A percentile compares a stretch with the other conserved stretches of the same genome.
Conservation (phyloP, 2,888 invertebrate species). For the Cryptocephalus moraei region DNA sequence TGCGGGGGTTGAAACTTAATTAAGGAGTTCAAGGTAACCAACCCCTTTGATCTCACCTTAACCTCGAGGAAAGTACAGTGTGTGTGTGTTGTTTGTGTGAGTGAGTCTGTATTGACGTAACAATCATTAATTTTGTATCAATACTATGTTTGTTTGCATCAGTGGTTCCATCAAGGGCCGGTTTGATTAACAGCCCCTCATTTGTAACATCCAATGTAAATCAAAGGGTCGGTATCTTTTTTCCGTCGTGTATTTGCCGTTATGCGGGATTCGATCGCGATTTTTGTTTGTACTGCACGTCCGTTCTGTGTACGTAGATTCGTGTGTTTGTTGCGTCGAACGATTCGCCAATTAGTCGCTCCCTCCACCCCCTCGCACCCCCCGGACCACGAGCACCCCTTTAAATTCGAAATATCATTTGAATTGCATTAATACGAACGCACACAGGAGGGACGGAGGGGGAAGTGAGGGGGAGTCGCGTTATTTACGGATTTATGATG, state of each 20-base stretch:
- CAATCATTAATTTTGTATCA: too few relatives aligned
- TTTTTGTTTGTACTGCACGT: slow-evolving; percentile 20
- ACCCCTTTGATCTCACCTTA: too few relatives aligned
- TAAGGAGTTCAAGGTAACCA: too few relatives aligned
- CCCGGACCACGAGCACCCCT: slow-evolving; percentile 17
- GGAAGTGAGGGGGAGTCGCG: too few relatives aligned
- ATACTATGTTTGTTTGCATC: too few relatives aligned
- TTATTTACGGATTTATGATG: background rate
- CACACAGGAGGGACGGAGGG: slow-evolving; percentile 7
- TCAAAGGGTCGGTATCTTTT: slow-evolving; percentile 15
- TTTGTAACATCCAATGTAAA: slow-evolving; percentile 13
- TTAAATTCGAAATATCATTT: slow-evolving; percentile 17
- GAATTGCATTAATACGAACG: slow-evolving; percentile 17
- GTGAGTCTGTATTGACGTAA: too few relatives aligned
- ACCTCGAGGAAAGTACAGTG: too few relatives aligned
- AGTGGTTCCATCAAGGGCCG: too few relatives aligned
- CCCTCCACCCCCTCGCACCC: slow-evolving; percentile 9
- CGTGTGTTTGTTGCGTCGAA: slow-evolving; percentile 11
- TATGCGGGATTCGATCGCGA: slow-evolving; percentile 11
- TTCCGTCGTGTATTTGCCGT: slow-evolving; percentile 6
- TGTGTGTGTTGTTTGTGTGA: too few relatives aligned
- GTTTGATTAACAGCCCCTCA: background rate
- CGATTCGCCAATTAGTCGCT: slow-evolving; percentile 20
- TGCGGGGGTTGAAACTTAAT: too few relatives aligned
- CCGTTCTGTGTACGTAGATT: background rate